phyloP scores from a whole-genome alignment of 2,113 vertebrate genomes.

The Brachionichthys hirsutus region DNA sequence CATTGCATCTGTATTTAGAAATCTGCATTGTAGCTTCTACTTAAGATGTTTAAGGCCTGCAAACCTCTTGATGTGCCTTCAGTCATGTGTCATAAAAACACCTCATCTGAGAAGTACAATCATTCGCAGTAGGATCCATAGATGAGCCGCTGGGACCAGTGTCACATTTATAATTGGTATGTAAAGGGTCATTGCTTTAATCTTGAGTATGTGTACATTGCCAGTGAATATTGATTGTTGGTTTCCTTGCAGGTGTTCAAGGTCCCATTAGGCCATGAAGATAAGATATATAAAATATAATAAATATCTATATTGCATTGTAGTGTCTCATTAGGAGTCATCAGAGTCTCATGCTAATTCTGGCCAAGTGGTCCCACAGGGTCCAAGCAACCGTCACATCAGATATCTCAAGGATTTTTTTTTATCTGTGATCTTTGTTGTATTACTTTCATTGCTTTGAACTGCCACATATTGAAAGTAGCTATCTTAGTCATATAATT shows the following conservation, averaged over 20 bases:
- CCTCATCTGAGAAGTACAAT: slow-evolving; percentile 12
- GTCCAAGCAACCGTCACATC: slow-evolving; percentile 49
- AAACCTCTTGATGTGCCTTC: slow-evolving; percentile 17
- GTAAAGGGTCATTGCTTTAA: slow-evolving; percentile 55
- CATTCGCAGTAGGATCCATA: slow-evolving; percentile 25
- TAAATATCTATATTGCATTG: slow-evolving; percentile 62
- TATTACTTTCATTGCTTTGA: slow-evolving; percentile 49
- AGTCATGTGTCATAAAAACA: slow-evolving; percentile 7
- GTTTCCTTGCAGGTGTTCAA: slow-evolving; percentile 76
- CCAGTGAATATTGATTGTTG: slow-evolving; percentile 70
- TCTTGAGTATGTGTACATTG: slow-evolving; percentile 62
- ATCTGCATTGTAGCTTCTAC: slow-evolving; percentile 3
- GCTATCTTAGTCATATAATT: slow-evolving; percentile 50
- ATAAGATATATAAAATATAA: slow-evolving; percentile 70
- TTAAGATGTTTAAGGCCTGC: slow-evolving; percentile 14
- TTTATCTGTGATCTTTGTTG: slow-evolving; percentile 52
- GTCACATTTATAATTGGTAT: slow-evolving; percentile 65
- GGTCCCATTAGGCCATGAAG: slow-evolving; percentile 62
- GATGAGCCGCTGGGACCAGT: background rate
- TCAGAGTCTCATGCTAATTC: slow-evolving; percentile 70
- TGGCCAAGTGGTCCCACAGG: slow-evolving; percentile 68
- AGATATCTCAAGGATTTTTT: slow-evolving; percentile 37
- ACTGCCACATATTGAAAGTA: slow-evolving; percentile 40
- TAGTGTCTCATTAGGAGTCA: slow-evolving; percentile 67
- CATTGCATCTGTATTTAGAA: slow-evolving; percentile 12